phyloP scores from a whole-genome alignment of 2,888 invertebrate genomes.

The Zygothrica quintamaculata region DNA sequence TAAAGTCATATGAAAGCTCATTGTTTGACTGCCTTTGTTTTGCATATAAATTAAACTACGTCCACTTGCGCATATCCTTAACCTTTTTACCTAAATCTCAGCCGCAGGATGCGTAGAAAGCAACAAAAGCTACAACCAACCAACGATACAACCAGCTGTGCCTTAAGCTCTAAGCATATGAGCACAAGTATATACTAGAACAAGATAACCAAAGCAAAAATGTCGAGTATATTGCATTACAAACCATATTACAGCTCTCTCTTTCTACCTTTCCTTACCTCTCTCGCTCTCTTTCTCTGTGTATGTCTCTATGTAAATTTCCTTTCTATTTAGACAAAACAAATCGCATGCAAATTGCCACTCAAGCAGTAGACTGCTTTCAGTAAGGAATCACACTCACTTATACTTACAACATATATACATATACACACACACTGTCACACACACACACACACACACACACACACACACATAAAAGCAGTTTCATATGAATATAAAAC shows the following conservation, averaged over 20 bases:
- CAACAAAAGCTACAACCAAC: too few species aligned
- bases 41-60: conserved; percentile 66
- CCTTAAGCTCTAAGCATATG: conserved; percentile 41
- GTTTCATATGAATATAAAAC: conserved; percentile 36
- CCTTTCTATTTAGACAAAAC: conserved; percentile 58
- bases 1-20: too few species aligned
- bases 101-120: too few species aligned
- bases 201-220: too few species aligned
- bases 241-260: conserved; percentile 31
- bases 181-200: conserved; percentile 61
- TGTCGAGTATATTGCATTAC: conserved; percentile 66
- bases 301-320: conserved; percentile 72
- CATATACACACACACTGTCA: too few species aligned
- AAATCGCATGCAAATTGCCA: conserved; percentile 80
- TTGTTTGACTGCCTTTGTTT: conserved; percentile 35
- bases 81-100: conserved; percentile 78
- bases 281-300: too few species aligned
- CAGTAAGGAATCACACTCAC: conserved; percentile 51
- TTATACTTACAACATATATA: conserved; percentile 25
- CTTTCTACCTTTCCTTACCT: too few species aligned
- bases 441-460: conserved; percentile 16
- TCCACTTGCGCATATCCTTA: conserved; percentile 73
- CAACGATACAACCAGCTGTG: conserved; percentile 27
- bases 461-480: not conserved
- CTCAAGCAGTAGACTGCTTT: conserved; percentile 59